phyloP scores from a whole-genome alignment of 1,140 invertebrate species.

The Lepidurus packardi region DNA sequence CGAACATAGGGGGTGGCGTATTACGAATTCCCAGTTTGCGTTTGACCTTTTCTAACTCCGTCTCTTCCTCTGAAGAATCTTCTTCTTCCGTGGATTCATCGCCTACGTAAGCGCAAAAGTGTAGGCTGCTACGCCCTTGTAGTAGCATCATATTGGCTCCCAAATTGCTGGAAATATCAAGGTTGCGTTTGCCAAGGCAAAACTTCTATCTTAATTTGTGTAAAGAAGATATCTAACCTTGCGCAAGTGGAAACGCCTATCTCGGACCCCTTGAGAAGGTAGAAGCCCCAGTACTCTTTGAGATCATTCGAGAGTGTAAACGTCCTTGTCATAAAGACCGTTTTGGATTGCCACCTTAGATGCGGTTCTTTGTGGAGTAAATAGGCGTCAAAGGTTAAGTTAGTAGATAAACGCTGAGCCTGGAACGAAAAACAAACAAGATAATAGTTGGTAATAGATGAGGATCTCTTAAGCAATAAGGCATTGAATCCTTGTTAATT shows the following conservation, averaged over 20 bases:
- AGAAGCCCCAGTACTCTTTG: conserved; percentile 79
- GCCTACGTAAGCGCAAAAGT: conserved; percentile 72
- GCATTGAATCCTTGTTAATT: conserved; percentile 34
- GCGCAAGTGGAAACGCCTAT: conserved; percentile 68
- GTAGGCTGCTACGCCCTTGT: conserved; percentile 64
- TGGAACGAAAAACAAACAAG: conserved; percentile 41
- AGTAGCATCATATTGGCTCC: conserved; percentile 68
- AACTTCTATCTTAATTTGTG: too few species aligned
- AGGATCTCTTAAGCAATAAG: background rate
- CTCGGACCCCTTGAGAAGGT: conserved; percentile 64
- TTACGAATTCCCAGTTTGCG: conserved; percentile 34
- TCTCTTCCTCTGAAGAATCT: conserved; percentile 43
- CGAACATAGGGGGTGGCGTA: conserved; percentile 29
- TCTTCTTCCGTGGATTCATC: conserved; percentile 67
- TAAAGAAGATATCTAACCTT: conserved; percentile 49
- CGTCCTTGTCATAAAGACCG: conserved; percentile 60
- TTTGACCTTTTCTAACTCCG: conserved; percentile 23
- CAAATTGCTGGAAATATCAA: conserved; percentile 55
- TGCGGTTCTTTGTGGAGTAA: conserved; percentile 56
- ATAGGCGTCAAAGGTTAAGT: conserved; percentile 69
- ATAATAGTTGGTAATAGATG: conserved; percentile 20
- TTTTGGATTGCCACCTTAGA: conserved; percentile 50
- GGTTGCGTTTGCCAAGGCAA: background rate
- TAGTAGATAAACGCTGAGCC: conserved; percentile 62
- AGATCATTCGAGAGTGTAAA: conserved; percentile 66